Conservation (phyloP, 2,888 invertebrate genomes). For the Apamea sordens region DNA sequence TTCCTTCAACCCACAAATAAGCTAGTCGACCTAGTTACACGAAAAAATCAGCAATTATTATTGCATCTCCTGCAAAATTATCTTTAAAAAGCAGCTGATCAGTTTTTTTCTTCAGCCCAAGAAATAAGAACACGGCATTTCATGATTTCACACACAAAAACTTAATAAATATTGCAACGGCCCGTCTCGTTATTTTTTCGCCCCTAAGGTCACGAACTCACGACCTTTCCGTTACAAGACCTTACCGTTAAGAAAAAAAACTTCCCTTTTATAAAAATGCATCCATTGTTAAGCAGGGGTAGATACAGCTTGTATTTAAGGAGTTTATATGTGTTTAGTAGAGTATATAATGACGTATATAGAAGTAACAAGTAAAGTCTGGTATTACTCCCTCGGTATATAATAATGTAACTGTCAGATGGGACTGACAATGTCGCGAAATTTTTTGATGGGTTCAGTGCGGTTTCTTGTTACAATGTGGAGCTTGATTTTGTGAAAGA, state of each 20-base stretch:
- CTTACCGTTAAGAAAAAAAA: slow-evolving; percentile 56
- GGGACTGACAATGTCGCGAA: slow-evolving; percentile 10
- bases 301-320: slow-evolving; percentile 33
- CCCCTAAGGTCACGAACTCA: slow-evolving; percentile 60
- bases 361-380: slow-evolving; percentile 8
- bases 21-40: too few relatives aligned
- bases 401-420: slow-evolving; percentile 16
- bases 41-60: too few relatives aligned
- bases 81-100: slow-evolving; percentile 2
- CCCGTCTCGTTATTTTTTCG: slow-evolving; percentile 29
- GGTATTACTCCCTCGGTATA: slow-evolving; percentile 15
- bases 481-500: slow-evolving; percentile 3
- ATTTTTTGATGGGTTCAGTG: background rate
- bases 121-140: slow-evolving; percentile 10
- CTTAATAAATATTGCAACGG: slow-evolving; percentile 54
- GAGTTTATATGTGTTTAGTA: slow-evolving; percentile 18
- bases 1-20: background rate
- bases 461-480: background rate
- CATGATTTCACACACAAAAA: slow-evolving; percentile 58
- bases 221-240: slow-evolving; percentile 53
- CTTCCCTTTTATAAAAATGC: slow-evolving; percentile 50
- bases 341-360: slow-evolving; percentile 29
- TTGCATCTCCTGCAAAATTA: background rate
- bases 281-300: slow-evolving; percentile 52
- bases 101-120: slow-evolving; percentile 12